A percentile compares a stretch with the other conserved stretches of the same genome.
Evolutionary conservation across 2,113 vertebrate genomes (phyloP).

Genomic region (Opisthocomus hoazin): DNA sequence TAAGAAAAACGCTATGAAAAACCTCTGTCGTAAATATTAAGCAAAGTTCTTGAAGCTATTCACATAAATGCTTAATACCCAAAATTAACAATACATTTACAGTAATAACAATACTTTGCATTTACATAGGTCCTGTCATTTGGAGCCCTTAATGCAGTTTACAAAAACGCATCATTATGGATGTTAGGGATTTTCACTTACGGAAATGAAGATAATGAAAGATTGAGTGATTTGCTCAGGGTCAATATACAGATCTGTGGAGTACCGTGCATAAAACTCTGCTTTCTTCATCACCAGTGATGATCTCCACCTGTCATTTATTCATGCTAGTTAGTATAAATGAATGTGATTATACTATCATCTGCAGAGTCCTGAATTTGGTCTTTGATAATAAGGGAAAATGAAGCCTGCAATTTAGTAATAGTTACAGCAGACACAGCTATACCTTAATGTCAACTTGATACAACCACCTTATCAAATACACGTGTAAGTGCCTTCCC

Average conservation of each 20-base stretch:
- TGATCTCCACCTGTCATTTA: background rate
- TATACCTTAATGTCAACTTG: background rate
- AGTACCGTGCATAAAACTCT: background rate
- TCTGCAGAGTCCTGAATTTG: background rate
- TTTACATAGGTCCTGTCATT: background rate
- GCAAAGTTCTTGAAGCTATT: background rate
- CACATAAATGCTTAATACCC: background rate
- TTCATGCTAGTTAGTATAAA: background rate
- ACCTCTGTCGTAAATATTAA: background rate
- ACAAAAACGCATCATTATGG: background rate
- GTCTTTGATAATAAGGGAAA: background rate
- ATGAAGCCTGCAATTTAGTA: background rate
- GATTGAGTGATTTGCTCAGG: background rate
- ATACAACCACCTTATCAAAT: background rate
- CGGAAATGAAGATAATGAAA: background rate
- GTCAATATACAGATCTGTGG: background rate
- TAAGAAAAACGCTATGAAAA: background rate
- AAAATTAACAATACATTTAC: background rate
- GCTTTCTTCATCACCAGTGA: background rate
- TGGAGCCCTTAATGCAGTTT: background rate
- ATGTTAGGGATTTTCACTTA: background rate
- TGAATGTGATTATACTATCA: background rate
- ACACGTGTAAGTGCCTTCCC: background rate
- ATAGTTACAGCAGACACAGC: background rate
- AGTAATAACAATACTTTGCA: background rate